Percentiles rank a stretch among this genome's conserved stretches.
Conservation (phyloP, 2,113 vertebrate species). For the Gulo gulo region DNA sequence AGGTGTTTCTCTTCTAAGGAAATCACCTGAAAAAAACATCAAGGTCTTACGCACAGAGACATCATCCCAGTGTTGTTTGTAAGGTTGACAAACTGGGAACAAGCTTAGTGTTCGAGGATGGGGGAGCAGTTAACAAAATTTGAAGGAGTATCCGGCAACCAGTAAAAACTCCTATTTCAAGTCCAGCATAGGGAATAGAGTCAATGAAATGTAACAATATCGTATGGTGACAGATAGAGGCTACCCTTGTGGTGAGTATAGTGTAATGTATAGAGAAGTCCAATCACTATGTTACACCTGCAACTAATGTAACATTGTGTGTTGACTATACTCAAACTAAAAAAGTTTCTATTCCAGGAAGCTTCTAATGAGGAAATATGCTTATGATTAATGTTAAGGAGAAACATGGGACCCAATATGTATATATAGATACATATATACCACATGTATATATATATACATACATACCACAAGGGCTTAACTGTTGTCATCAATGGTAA, state of each 20-base stretch:
- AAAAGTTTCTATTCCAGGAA: not conserved
- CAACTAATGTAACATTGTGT: not conserved
- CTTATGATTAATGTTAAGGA: not conserved
- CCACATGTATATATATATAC: too few relatives aligned
- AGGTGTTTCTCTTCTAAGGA: not conserved
- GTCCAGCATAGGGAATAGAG: not conserved
- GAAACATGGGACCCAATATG: not conserved
- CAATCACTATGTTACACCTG: not conserved
- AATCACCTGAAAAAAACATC: not conserved
- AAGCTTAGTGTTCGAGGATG: not conserved
- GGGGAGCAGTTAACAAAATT: not conserved
- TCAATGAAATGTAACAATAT: not conserved
- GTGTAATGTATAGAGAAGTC: too few relatives aligned
- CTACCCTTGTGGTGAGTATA: not conserved
- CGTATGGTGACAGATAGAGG: not conserved
- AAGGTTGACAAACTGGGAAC: not conserved
- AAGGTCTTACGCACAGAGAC: not conserved
- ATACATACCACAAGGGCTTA: not conserved
- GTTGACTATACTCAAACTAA: not conserved
- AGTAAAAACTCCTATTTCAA: not conserved
- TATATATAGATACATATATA: too few relatives aligned
- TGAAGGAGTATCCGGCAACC: not conserved
- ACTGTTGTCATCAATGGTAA: not conserved
- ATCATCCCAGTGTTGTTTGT: not conserved
- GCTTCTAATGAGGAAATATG: not conserved